These are phyloP conservation scores for Brachionus rubens DNA, from an alignment of 1,140 invertebrate species.

Conservation along the genomic window DNA sequence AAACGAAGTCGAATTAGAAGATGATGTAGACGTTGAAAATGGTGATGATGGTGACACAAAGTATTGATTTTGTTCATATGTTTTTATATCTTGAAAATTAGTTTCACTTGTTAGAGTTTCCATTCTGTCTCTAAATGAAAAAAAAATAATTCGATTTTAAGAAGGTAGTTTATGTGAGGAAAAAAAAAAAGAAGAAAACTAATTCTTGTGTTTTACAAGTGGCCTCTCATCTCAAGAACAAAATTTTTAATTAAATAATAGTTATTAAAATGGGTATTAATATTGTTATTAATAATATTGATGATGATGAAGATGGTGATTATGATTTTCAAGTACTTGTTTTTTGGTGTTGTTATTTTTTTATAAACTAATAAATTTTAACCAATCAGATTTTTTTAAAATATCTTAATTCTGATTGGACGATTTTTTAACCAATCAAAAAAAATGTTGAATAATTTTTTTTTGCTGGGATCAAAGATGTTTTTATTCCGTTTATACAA, in stretches of 20 bases:
- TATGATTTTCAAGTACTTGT: neutral
- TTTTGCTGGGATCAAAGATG: too few species aligned
- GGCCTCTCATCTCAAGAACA: conserved; percentile 10
- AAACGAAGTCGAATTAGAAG: neutral
- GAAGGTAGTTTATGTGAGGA: neutral
- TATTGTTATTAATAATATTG: conserved; percentile 17
- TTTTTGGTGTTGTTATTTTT: neutral
- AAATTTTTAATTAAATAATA: conserved; percentile 10
- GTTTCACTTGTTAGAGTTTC: too few species aligned
- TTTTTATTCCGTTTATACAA: too few species aligned
- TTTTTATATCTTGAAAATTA: neutral
- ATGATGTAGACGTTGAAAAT: neutral
- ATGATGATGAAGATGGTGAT: neutral
- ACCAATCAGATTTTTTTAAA: too few species aligned
- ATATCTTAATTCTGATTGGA: too few species aligned
- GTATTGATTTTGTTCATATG: neutral
- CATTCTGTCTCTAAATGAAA: neutral
- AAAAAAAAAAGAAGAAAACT: neutral
- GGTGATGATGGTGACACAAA: conserved; percentile 6
- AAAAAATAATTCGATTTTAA: neutral
- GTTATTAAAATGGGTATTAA: conserved; percentile 34
- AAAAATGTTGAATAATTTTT: too few species aligned
- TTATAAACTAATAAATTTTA: too few species aligned
- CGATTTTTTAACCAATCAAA: too few species aligned
- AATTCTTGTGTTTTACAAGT: neutral